Percentiles rank a stretch among this genome's conserved stretches.
Conservation (phyloP, 92 coral and sea anemone genomes). For the Porites rus region DNA sequence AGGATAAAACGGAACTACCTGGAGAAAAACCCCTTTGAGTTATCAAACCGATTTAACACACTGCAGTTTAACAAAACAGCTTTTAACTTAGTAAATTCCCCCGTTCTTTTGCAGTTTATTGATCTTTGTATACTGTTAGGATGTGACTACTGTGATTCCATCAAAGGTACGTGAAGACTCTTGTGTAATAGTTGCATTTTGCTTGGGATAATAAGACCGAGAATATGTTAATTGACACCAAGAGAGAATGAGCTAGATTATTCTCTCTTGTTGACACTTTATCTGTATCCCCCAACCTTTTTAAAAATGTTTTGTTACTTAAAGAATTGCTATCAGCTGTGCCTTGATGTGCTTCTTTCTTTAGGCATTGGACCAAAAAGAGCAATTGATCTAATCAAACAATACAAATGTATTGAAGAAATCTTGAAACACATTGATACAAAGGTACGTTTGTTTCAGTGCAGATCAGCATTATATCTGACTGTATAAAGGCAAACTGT, state of each 20-base stretch:
- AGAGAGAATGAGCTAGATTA: no score
- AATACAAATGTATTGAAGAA: constrained; percentile 87
- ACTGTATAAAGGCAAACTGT: background rate
- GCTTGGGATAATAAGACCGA: background rate
- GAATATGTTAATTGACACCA: background rate
- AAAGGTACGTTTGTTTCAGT: constrained; percentile 56
- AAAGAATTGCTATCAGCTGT: no score
- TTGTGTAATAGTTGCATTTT: background rate
- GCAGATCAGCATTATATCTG: background rate
- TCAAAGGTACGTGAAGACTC: constrained; percentile 74
- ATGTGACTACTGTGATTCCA: constrained; percentile 98
- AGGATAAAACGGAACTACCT: no score
- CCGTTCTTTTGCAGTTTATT: constrained; percentile 77
- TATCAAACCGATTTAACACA: no score
- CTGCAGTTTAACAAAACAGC: no score
- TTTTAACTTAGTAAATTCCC: background rate
- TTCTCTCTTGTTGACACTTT: no score
- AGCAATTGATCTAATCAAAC: constrained; percentile 91
- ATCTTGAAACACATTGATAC: constrained; percentile 88
- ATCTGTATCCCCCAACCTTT: no score
- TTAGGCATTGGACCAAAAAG: constrained; percentile 97
- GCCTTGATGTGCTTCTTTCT: background rate
- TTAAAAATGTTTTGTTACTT: no score
- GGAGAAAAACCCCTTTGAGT: no score
- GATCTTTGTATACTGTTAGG: constrained; percentile 97